Evolutionary conservation across 2,797 vertebrate genomes (phyloP), one percentile per base, ranked within the genome.

Genomic region (Acanthurus lineatus): DNA sequence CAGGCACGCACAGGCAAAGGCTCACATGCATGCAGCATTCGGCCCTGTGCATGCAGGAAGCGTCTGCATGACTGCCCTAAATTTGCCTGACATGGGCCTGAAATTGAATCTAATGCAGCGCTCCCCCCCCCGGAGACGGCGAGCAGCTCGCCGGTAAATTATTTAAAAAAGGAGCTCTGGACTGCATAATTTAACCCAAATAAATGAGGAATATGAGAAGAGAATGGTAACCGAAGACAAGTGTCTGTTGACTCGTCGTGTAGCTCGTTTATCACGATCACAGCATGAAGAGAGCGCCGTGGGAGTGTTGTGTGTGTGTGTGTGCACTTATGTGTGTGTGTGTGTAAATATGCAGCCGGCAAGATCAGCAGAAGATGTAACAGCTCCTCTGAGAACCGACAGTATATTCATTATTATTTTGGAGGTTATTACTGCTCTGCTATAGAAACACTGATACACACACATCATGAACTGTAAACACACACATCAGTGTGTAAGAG

Each of bases 41-140:
- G 56, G 84, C 25, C 40, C 69, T 53, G 59, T 49, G 82, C 74
- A 6, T 81, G 80, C 86, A 91, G 81, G 79, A 88, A 87, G 83
- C 69, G 61, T 89, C 86, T 77, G 79, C 86, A 87, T 64, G 89
- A 63, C 83, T 92, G 93, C 83, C 89, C 91, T 93, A 90, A 89
- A 91, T 93, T 81, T 82, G 71, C 69, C 77, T 86, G 92, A 93
- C 74, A 59, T 77, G 63, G 69, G 86, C 71, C 81, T 90, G 91
- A 93, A 94, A 94, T 89, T 82, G 81, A 86, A 92, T 93, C 90
- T 92, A 88, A 89, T 91, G 84, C 53, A 62, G 79, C 20, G 9
- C 35, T 89, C 93, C 86, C 90, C 35, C 88, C 93, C 86, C 90
- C 0, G 14, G 86, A 89, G 92, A 92, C 77, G 52, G 79, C 28